These are phyloP conservation scores for Noctua janthe DNA, from an alignment of 2,888 invertebrate species.

Conservation along the genomic window DNA sequence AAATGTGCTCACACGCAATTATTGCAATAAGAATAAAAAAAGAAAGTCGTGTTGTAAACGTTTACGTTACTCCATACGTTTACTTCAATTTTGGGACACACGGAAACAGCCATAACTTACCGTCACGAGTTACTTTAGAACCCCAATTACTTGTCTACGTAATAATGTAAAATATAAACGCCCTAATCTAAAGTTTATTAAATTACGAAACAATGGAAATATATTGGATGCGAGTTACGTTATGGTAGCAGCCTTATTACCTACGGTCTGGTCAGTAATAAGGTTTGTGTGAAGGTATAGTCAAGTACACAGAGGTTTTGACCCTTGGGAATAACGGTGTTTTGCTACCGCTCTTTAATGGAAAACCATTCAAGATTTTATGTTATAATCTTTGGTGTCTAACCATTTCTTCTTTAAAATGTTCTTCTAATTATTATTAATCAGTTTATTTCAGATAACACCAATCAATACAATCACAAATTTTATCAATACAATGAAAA, in stretches of 20 bases:
- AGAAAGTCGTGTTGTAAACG: slow-evolving; percentile 50
- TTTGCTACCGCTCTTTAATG: background rate
- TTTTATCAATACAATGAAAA: too few relatives aligned
- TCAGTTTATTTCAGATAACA: too few relatives aligned
- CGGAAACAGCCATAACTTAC: slow-evolving; percentile 49
- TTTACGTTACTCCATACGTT: slow-evolving; percentile 35
- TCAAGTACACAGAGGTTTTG: background rate
- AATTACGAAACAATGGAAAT: slow-evolving; percentile 60
- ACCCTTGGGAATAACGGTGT: background rate
- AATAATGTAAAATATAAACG: slow-evolving; percentile 23
- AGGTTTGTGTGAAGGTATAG: slow-evolving; percentile 12
- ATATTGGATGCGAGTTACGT: slow-evolving; percentile 58
- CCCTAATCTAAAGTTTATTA: slow-evolving; percentile 38
- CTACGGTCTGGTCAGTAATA: background rate
- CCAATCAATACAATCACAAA: too few relatives aligned
- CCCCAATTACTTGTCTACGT: slow-evolving; percentile 37
- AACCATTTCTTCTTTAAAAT: background rate
- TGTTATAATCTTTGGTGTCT: background rate
- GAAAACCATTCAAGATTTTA: background rate
- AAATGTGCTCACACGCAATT: slow-evolving; percentile 16
- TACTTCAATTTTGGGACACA: slow-evolving; percentile 46
- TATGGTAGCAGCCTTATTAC: slow-evolving; percentile 4
- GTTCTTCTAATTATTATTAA: background rate
- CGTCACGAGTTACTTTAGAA: slow-evolving; percentile 37
- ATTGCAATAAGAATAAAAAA: slow-evolving; percentile 35